Percentiles rank a stretch among this genome's conserved stretches.
phyloP scores from a whole-genome alignment of 2,797 vertebrate species.

The Tangara arthus region DNA sequence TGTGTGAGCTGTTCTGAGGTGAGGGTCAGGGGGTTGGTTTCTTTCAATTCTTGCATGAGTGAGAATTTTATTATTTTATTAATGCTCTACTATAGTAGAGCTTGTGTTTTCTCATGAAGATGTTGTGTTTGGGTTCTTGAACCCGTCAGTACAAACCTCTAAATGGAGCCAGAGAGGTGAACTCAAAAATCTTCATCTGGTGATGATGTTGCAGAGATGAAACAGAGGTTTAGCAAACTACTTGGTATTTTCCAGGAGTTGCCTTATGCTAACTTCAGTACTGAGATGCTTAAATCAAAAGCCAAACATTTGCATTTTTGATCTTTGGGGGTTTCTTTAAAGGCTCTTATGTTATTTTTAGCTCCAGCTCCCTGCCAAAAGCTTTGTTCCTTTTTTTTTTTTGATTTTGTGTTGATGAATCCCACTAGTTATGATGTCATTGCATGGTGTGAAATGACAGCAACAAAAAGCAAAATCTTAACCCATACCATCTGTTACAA shows the following conservation, averaged over 20 bases:
- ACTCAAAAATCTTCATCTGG: neutral
- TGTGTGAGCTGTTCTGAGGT: neutral
- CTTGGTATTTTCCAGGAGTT: neutral
- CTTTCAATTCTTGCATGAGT: neutral
- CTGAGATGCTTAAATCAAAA: constrained; percentile 1
- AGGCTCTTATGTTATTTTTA: constrained; percentile 7
- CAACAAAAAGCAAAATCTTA: neutral
- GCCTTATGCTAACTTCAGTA: neutral
- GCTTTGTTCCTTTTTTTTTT: constrained; percentile 1
- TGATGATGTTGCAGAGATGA: neutral
- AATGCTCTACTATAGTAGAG: neutral
- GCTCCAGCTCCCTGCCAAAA: neutral
- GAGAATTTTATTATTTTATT: neutral
- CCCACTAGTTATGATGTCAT: neutral
- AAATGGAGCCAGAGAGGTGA: neutral
- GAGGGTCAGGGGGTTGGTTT: neutral
- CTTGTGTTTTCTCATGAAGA: neutral
- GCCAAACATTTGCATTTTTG: neutral
- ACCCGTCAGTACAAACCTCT: neutral
- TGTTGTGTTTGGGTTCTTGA: neutral
- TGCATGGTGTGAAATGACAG: constrained; percentile 14
- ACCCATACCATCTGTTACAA: neutral
- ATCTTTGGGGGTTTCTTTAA: constrained; percentile 17
- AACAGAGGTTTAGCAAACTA: neutral
- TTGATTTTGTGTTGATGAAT: constrained; percentile 17